Base-by-base conservation (phyloP, 1,140 invertebrate genomes). In the Trichogramma pretiosum region DNA sequence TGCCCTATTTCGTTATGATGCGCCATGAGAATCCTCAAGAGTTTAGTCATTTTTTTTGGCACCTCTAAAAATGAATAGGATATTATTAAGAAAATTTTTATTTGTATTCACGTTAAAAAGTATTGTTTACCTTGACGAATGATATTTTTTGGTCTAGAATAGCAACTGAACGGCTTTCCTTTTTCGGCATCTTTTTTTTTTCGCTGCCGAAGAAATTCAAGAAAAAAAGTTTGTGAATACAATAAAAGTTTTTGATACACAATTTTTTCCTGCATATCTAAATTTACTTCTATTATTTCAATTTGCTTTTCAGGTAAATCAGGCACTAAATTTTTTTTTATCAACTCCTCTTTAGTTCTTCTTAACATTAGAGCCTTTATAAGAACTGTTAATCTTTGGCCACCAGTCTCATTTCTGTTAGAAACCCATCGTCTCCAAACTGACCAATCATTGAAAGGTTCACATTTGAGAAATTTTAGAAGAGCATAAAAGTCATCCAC, bases 401-500 rank as follows among this genome's bases (percentile, higher is more conserved):
- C 75, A 0, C 85, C 85, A 16, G 81, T 80, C 5, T 73, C 66
- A 53, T 74, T 81, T 59, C 86, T 87, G 60, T 84, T 84, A 49
- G 86, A 82, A 0, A 85, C 76, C 72, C 79, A 80, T 22, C 68
- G 69, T 52, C 78, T 80, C 80, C 65, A 72, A 0, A 83, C 78
- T 2, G 65, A 55, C 17, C 87, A 67, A 57, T 93, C 87, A 68
- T 93, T 83, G 64, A 93, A 93, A 1, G 91, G 90, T 16, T 81
- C 76, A 62, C 84, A 88, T 14, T 79, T 70, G 1, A 93, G 60
- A 67, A 92, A 94, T 62, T 89, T 89, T 1, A 97, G 62, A 13
- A 95, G 67, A 1, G 91, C 83, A 70, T 83, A 96, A 16, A 96
- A 74, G 70, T 97, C 92, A 22, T 84, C 61, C 60, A 92, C 83